Percentiles rank a stretch among this genome's conserved stretches.
Conservation (phyloP, 2,113 vertebrate genomes). For the Calidris pygmaea region DNA sequence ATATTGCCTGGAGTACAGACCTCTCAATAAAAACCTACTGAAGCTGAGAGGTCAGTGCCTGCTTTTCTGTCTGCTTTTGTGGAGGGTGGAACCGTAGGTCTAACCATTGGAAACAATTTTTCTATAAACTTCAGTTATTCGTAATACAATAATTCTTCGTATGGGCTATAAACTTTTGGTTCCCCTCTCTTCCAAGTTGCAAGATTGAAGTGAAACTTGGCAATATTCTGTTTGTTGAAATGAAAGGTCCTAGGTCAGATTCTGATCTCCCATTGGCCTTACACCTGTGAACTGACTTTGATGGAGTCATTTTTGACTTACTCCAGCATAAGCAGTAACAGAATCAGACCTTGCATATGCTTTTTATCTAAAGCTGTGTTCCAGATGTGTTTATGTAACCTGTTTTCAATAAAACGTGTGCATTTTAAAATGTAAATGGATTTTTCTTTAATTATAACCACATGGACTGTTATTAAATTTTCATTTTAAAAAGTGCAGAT, state of each 20-base stretch:
- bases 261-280: slow-evolving; percentile 35
- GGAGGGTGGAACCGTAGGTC: background rate
- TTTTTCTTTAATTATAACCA: slow-evolving; percentile 67
- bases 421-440: slow-evolving; percentile 65
- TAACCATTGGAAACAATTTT: slow-evolving; percentile 18
- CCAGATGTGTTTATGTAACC: slow-evolving; percentile 67
- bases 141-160: slow-evolving; percentile 27
- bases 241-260: slow-evolving; percentile 31
- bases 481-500: slow-evolving; percentile 36
- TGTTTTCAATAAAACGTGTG: slow-evolving; percentile 54
- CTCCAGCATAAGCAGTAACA: slow-evolving; percentile 30
- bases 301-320: slow-evolving; percentile 26
- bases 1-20: background rate
- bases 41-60: background rate
- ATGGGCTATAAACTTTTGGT: slow-evolving; percentile 34
- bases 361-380: slow-evolving; percentile 64
- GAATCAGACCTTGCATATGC: slow-evolving; percentile 37
- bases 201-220: slow-evolving; percentile 38
- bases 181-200: background rate
- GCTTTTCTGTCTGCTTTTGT: slow-evolving; percentile 8
- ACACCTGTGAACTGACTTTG: slow-evolving; percentile 46
- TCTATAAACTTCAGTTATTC: slow-evolving; percentile 14
- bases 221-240: slow-evolving; percentile 26
- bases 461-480: slow-evolving; percentile 56
- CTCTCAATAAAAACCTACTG: background rate